These are phyloP conservation scores for Ginglymostoma cirratum DNA, from an alignment of 2,113 vertebrate species.

Conservation along the genomic window DNA sequence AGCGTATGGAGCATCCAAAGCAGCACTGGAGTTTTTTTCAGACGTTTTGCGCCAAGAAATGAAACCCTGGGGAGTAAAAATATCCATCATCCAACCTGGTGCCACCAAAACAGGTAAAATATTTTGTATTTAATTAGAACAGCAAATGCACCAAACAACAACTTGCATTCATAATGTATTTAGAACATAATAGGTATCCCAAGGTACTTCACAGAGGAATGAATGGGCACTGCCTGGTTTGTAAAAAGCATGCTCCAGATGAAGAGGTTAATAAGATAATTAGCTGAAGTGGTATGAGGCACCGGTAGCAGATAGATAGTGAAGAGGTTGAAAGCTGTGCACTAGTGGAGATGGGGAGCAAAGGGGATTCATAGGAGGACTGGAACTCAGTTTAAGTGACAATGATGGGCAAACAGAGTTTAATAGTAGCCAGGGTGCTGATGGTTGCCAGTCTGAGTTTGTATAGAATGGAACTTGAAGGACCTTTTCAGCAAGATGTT, in stretches of 20 bases:
- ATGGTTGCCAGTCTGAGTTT: background rate
- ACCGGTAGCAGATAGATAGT: background rate
- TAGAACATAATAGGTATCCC: background rate
- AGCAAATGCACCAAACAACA: background rate
- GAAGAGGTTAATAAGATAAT: background rate
- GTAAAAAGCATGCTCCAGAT: background rate
- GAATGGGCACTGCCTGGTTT: background rate
- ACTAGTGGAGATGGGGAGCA: background rate
- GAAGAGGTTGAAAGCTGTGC: background rate
- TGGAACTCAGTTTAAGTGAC: background rate
- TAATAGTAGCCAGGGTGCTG: background rate
- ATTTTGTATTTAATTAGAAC: background rate
- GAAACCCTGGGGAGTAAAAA: constrained; percentile 20
- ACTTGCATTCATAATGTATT: no score
- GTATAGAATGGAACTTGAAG: background rate
- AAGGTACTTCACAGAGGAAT: background rate
- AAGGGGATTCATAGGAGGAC: background rate
- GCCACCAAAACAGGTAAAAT: constrained; percentile 27
- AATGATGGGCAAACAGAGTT: background rate
- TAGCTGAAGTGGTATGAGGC: background rate
- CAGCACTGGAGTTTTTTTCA: constrained; percentile 6
- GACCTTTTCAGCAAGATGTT: background rate
- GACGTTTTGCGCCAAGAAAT: constrained; percentile 33
- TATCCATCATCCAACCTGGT: constrained; percentile 32
- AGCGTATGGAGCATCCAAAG: constrained; percentile 26